Evolutionary conservation across 2,797 vertebrate species (phyloP).

Genomic region (Agapornis canus): DNA sequence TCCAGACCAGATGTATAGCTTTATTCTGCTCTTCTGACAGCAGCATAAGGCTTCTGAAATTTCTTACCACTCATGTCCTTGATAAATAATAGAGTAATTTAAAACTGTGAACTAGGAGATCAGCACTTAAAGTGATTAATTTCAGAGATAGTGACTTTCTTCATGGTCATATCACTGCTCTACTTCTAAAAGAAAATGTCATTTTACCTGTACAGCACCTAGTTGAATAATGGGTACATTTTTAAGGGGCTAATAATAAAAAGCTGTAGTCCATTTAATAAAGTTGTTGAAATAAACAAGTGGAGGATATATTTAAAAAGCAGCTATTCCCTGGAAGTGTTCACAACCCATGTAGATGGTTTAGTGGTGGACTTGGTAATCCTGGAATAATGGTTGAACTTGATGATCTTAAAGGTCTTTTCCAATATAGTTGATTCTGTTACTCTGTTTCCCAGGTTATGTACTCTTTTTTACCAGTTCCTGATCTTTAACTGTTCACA

Average conservation of each 20-base stretch:
- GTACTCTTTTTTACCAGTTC: neutral
- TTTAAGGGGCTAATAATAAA: neutral
- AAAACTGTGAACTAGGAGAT: neutral
- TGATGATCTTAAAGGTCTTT: neutral
- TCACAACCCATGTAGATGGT: neutral
- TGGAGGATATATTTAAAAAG: neutral
- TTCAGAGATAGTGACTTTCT: neutral
- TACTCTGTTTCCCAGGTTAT: neutral
- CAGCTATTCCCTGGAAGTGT: neutral
- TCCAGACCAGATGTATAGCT: neutral
- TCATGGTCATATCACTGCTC: neutral
- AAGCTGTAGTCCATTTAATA: neutral
- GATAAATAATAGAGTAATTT: neutral
- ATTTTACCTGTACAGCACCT: neutral
- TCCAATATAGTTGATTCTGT: neutral
- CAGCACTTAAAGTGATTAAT: neutral
- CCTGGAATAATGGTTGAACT: neutral
- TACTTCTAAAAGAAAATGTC: neutral
- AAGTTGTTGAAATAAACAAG: neutral
- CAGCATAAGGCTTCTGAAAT: neutral
- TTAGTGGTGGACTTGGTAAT: neutral
- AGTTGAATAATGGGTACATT: neutral
- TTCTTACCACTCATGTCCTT: neutral
- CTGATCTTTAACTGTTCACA: neutral
- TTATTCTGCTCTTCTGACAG: neutral